Evolutionary conservation across 2,797 vertebrate species (phyloP), one percentile per base, ranked within the genome.

Genomic region (Galagoides demidoff): DNA sequence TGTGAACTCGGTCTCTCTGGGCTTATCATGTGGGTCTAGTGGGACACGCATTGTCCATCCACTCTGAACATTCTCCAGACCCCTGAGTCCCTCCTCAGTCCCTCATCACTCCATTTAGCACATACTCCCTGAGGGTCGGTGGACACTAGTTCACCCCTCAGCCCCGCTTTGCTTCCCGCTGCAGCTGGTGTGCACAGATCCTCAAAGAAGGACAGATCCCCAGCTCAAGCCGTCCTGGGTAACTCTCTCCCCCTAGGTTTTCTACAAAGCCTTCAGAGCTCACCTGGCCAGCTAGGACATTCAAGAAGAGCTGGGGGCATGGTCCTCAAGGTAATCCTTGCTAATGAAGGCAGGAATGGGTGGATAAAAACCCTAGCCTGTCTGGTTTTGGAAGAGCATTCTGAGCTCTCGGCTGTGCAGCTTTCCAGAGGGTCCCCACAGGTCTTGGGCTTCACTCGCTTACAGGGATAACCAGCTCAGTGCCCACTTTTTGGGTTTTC

Each of bases 321-420:
- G 25, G 34, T 22, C 25, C 27, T 61, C 43, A 16, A 31, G 74
- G 27, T 11, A 29, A 19, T 0, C 61, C 10, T 57, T 29, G n/a
- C 6, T 20, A 37, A 7, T 3, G 23, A 43, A 13, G 16, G 14
- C 61, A 29, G 14, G 13, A 45, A 20, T 43, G 17, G 2, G 23
- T 25, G 25, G 45, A 22, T 8, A 77, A 76, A 34, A 27, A 2
- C 0, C 8, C 14, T 52, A 49, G 7, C 10, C 43, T 79, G 16
- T 83, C 59, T 83, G 57, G 37, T 9, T 61, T 22, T 20, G 2
- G 13, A 73, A 45, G 12, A 37, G n/a, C 52, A 23, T 43, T 93
- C 85, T 59, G 23, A 76, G 6, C 4, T 73, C n/a, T 7, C 43
- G 2, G 5, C 0, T 6, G 3, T 14, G 1, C 1, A 19, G 8